Evolutionary conservation across 2,797 vertebrate genomes (phyloP), one percentile per base, ranked within the genome.

Genomic region (Astyanax mexicanus): DNA sequence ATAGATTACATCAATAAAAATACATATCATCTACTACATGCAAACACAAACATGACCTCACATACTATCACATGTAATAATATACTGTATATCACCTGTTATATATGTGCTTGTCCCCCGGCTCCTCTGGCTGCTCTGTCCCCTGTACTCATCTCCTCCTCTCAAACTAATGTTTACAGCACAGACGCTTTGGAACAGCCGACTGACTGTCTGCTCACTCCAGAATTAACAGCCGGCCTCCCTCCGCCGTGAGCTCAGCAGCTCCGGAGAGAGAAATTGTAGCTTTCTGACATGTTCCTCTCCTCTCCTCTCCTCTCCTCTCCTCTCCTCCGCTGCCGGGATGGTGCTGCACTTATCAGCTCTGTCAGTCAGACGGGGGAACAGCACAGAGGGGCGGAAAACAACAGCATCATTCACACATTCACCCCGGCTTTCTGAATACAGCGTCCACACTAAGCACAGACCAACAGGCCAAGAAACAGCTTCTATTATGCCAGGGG

Each of bases 381-480:
- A 35, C 45, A 19, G 49, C 23, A 1, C 42, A 45, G 57, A 51
- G 55, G 60, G 27, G 37, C 37, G 42, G 51, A 44, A 77, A 80
- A 82, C 83, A 82, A 84, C 76, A 61, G 77, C 49, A 61, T 74
- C 79, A 80, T 82, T 84, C 83, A 82, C 73, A 55, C 51, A 72
- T 61, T 40, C 49, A 51, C 21, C 27, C 32, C 19, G 42, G n/a
- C 23, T 13, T 42, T 40, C 37, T 23, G 60, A 4, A n/a, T n/a
- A n/a, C n/a, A n/a, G n/a, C n/a, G 11, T 62, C n/a, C 15, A 40
- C 15, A 44, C 62, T 19, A 38, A n/a, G 40, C 29, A 2, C 29
- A 32, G n/a, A n/a, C n/a, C 29, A 32, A 29, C 21, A 17, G 4
- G 2, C 12, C 38, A 17, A 55, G 57, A 11, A 15, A 57, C 1